phyloP scores from a whole-genome alignment of 2,797 vertebrate genomes.

The Dendrocincla fuliginosa region DNA sequence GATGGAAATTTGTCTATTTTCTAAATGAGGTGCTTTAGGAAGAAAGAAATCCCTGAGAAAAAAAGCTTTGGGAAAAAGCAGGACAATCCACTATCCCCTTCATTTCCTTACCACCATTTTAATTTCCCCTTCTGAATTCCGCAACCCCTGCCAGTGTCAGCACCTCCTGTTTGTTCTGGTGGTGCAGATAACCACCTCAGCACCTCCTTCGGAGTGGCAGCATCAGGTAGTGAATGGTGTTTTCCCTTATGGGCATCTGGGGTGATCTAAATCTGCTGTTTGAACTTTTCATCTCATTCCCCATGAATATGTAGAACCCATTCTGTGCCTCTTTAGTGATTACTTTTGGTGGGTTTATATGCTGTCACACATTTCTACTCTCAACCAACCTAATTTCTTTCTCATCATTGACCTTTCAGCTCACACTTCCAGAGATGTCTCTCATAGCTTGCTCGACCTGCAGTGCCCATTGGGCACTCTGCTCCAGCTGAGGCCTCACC shows the following conservation, averaged over 20 bases:
- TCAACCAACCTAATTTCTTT: background rate
- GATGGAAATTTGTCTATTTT: background rate
- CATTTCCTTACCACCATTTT: background rate
- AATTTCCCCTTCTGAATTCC: background rate
- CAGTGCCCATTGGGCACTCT: rapidly evolving
- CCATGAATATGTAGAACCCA: background rate
- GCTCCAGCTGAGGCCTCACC: background rate
- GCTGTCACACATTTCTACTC: background rate
- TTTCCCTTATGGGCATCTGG: background rate
- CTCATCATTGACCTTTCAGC: background rate
- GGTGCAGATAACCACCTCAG: background rate
- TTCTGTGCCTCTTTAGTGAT: background rate
- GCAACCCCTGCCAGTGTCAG: rapidly evolving
- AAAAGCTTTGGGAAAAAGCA: background rate
- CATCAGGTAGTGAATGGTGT: background rate
- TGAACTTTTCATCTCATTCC: background rate
- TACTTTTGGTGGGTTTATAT: background rate
- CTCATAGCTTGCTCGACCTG: background rate
- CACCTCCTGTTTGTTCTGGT: background rate
- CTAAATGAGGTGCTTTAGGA: background rate
- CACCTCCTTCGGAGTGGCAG: background rate
- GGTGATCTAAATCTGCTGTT: background rate
- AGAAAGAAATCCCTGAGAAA: background rate
- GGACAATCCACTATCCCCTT: background rate
- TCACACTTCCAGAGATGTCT: background rate